Percentiles rank a stretch among this genome's conserved stretches.
These are phyloP conservation scores for Camponotus fellah DNA, from an alignment of 2,888 invertebrate genomes.

Conservation along the genomic window DNA sequence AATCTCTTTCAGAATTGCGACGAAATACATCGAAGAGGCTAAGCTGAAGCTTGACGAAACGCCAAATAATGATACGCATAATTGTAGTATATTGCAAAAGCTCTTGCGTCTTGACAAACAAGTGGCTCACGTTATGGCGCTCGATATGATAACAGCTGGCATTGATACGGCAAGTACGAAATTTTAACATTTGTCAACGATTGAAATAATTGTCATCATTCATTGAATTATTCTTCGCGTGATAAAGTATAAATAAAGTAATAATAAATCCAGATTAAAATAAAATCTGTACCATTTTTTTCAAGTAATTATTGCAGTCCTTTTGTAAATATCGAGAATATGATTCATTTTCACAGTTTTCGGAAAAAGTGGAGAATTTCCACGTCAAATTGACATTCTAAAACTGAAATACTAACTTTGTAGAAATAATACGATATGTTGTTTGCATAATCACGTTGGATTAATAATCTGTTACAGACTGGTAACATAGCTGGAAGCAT, in stretches of 20 bases:
- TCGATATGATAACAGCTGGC: slow-evolving; percentile 91
- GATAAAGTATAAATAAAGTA: too few relatives aligned
- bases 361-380: background rate
- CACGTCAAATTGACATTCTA: background rate
- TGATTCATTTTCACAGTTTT: too few relatives aligned
- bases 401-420: background rate
- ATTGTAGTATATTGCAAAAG: slow-evolving; percentile 89
- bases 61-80: slow-evolving; percentile 83
- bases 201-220: background rate
- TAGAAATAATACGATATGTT: background rate
- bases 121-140: slow-evolving; percentile 89
- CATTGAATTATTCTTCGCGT: background rate
- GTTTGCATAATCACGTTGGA: background rate
- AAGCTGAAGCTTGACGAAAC: slow-evolving; percentile 79
- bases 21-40: slow-evolving; percentile 83
- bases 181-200: background rate
- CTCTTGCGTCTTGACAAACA: slow-evolving; percentile 88
- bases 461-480: slow-evolving; percentile 84
- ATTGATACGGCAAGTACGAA: slow-evolving; percentile 89
- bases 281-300: background rate
- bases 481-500: slow-evolving; percentile 87
- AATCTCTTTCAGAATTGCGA: slow-evolving; percentile 75
- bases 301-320: background rate
- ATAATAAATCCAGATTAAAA: background rate
- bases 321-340: background rate